phyloP scores from a whole-genome alignment of 2,113 vertebrate species.

The Taurulus bubalis region DNA sequence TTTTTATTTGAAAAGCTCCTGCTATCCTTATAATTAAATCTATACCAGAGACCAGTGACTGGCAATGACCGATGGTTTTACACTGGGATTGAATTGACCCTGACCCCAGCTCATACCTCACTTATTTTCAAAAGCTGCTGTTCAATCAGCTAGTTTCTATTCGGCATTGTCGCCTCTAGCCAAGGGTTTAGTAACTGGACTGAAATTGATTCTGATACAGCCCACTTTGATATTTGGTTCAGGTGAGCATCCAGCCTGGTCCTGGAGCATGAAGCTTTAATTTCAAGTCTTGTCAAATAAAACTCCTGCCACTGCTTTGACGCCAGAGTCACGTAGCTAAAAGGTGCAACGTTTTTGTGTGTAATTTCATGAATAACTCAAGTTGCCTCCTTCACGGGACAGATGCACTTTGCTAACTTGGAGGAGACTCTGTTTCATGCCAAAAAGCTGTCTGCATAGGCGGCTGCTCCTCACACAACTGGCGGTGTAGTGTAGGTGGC shows the following conservation, averaged over 20 bases:
- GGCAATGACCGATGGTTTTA: slow-evolving; percentile 15
- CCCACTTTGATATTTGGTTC: slow-evolving; percentile 49
- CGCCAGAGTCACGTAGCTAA: not conserved
- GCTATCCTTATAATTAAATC: slow-evolving; percentile 13
- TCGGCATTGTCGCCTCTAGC: slow-evolving; percentile 29
- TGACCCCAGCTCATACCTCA: slow-evolving; percentile 8
- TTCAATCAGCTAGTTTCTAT: slow-evolving; percentile 21
- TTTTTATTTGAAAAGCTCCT: not conserved
- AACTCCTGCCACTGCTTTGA: not conserved
- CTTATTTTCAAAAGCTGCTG: slow-evolving; percentile 30
- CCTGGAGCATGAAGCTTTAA: slow-evolving; percentile 27
- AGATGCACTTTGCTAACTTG: slow-evolving; percentile 54
- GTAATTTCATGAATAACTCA: slow-evolving; percentile 52
- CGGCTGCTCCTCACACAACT: slow-evolving; percentile 22
- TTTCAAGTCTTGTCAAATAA: slow-evolving; percentile 51
- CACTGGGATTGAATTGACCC: slow-evolving; percentile 46
- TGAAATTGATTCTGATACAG: slow-evolving; percentile 61
- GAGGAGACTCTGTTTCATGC: slow-evolving; percentile 58
- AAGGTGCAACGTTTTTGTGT: slow-evolving; percentile 43
- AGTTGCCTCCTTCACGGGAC: slow-evolving; percentile 44
- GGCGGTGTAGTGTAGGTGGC: slow-evolving; percentile 43
- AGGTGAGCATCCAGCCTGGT: slow-evolving; percentile 39
- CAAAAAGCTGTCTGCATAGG: slow-evolving; percentile 68
- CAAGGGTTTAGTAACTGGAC: slow-evolving; percentile 30
- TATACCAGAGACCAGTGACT: slow-evolving; percentile 1